Conservation (phyloP, 1,140 invertebrate genomes). For the Tribolium castaneum region DNA sequence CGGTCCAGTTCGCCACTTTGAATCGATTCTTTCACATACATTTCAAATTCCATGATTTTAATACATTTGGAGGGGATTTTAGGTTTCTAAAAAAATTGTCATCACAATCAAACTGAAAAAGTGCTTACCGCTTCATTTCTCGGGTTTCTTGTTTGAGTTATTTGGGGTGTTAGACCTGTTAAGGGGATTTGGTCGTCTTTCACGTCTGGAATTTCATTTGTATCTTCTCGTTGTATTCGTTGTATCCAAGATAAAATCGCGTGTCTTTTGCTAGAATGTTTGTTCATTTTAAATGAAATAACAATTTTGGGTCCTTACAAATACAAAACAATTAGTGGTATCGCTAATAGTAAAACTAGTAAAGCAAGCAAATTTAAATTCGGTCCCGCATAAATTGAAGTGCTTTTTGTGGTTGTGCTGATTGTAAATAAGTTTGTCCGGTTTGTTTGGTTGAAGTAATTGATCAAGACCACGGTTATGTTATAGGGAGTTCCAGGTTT, state of each 20-base stretch:
- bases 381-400: background rate
- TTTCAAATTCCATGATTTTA: conserved; percentile 45
- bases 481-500: background rate
- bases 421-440: background rate
- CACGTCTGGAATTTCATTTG: background rate
- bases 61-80: conserved; percentile 30
- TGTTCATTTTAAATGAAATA: background rate
- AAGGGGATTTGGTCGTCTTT: background rate
- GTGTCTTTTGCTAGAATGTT: background rate
- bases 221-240: background rate
- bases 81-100: background rate
- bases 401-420: background rate
- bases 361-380: background rate
- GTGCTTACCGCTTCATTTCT: background rate
- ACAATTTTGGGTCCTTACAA: background rate
- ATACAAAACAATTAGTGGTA: background rate
- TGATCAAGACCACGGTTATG: background rate
- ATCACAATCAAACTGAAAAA: no score
- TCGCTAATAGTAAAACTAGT: background rate
- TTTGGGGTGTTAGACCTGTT: background rate
- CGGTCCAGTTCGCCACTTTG: conserved; percentile 44
- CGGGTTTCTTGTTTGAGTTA: background rate
- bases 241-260: background rate
- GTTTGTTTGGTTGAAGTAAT: background rate
- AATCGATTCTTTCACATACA: conserved; percentile 42